Conservation (phyloP, 1,140 invertebrate species). For the Epicauta chinensis region DNA sequence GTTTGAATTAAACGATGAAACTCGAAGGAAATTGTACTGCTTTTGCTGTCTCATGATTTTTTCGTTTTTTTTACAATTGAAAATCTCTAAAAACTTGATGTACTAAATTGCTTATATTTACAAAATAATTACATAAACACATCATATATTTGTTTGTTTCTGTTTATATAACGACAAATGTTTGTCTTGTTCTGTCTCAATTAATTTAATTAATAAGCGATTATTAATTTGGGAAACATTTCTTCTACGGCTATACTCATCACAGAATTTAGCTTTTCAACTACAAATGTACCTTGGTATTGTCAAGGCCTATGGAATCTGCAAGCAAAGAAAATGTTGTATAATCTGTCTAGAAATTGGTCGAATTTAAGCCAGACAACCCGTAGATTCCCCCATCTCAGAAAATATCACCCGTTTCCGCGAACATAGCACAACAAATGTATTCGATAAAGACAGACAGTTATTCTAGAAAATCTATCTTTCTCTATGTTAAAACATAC, state of each 20-base stretch:
- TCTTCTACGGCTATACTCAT: constrained; percentile 42
- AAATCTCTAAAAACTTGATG: constrained; percentile 30
- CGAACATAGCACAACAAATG: no score
- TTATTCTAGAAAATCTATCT: no score
- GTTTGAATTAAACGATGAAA: no score
- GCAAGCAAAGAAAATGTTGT: no score
- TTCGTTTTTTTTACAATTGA: constrained; percentile 22
- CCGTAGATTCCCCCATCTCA: no score
- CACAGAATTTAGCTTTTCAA: constrained; percentile 49
- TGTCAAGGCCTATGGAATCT: constrained; percentile 74
- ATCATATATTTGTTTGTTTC: no score
- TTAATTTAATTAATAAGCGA: constrained; percentile 32
- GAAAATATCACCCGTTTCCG: no score
- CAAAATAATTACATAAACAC: constrained; percentile 37
- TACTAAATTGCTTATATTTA: constrained; percentile 43
- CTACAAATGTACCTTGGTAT: constrained; percentile 54
- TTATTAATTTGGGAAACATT: constrained; percentile 31
- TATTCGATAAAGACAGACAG: no score
- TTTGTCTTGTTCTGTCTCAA: constrained; percentile 11
- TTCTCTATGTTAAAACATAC: no score
- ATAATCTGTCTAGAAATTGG: constrained; percentile 20
- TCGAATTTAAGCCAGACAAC: not conserved
- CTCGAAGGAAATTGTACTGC: no score
- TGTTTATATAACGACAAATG: no score
- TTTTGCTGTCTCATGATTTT: no score